A percentile compares a stretch with the other conserved stretches of the same genome.
These are phyloP conservation scores for Oxyruncus cristatus DNA, from an alignment of 2,113 vertebrate species.

Conservation along the genomic window DNA sequence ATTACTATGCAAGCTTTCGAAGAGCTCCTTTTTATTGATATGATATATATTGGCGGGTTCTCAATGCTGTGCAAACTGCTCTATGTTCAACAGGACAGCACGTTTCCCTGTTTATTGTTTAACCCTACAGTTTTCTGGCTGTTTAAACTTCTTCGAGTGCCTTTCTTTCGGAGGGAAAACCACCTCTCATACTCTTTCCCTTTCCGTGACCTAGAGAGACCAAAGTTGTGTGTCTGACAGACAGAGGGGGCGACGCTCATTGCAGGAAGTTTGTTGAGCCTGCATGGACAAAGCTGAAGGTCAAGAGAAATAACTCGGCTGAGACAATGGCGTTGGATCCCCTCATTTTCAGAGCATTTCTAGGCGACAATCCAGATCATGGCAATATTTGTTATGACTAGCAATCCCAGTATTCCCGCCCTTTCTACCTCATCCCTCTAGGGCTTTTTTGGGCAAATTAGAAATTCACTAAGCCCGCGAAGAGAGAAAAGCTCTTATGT, in stretches of 20 bases:
- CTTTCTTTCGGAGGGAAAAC: not conserved
- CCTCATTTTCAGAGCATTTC: not conserved
- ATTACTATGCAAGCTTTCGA: conserved; percentile 72
- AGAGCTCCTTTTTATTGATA: conserved; percentile 60
- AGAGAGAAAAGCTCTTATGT: conserved; percentile 31
- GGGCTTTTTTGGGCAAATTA: conserved; percentile 30
- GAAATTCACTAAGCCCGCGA: not conserved
- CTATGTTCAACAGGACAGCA: conserved; percentile 10
- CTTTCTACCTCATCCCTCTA: conserved; percentile 15
- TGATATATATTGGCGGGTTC: conserved; percentile 51
- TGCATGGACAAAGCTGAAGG: conserved; percentile 21
- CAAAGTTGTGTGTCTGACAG: not conserved
- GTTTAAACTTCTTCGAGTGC: conserved; percentile 12
- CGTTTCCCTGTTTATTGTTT: conserved; percentile 40
- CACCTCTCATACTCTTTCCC: not conserved
- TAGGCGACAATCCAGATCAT: not conserved
- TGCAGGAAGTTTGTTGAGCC: conserved; percentile 5
- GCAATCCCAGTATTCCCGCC: not conserved
- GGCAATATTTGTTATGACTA: not conserved
- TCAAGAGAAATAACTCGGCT: not conserved
- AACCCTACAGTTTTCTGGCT: conserved; percentile 24
- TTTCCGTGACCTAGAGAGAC: not conserved
- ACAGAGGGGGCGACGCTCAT: not conserved
- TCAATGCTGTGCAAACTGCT: conserved; percentile 39
- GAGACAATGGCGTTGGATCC: not conserved